These are phyloP conservation scores for Trachemys scripta DNA, from an alignment of 2,113 vertebrate species.

Conservation along the genomic window DNA sequence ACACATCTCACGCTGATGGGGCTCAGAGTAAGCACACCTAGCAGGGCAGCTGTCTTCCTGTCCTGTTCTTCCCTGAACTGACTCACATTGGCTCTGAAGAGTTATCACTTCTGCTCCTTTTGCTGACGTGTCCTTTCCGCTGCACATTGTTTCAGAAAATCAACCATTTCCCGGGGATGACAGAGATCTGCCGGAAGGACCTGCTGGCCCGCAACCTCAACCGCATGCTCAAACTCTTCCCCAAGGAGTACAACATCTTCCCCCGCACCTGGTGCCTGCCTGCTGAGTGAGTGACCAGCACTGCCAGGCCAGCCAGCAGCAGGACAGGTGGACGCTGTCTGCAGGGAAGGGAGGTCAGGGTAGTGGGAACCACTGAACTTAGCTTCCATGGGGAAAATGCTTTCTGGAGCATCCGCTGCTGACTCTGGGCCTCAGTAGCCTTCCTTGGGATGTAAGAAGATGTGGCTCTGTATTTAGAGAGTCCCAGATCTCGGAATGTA, in stretches of 20 bases:
- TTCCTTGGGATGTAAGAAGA: accelerated
- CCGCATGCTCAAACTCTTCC: conserved; percentile 83
- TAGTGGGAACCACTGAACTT: neutral
- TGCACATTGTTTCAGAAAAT: conserved; percentile 80
- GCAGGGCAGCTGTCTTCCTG: neutral
- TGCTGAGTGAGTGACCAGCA: conserved; percentile 77
- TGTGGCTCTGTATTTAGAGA: accelerated
- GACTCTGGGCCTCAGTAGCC: neutral
- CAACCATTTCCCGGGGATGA: conserved; percentile 87
- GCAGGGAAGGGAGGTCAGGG: accelerated
- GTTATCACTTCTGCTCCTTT: neutral
- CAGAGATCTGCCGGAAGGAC: conserved; percentile 84
- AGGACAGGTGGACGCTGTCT: neutral
- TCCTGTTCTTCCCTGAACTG: accelerated
- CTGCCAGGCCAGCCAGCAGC: neutral
- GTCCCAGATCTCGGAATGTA: neutral
- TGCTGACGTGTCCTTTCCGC: neutral
- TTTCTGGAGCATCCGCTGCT: neutral
- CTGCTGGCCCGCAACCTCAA: conserved; percentile 84
- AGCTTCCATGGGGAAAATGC: neutral
- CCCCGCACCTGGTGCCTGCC: conserved; percentile 86
- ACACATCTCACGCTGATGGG: neutral
- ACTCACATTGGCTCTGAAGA: accelerated
- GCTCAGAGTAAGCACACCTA: neutral
- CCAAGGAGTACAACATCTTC: conserved; percentile 80